Base-by-base conservation (phyloP, 2,888 invertebrate genomes). In the Drosophila atripex region DNA sequence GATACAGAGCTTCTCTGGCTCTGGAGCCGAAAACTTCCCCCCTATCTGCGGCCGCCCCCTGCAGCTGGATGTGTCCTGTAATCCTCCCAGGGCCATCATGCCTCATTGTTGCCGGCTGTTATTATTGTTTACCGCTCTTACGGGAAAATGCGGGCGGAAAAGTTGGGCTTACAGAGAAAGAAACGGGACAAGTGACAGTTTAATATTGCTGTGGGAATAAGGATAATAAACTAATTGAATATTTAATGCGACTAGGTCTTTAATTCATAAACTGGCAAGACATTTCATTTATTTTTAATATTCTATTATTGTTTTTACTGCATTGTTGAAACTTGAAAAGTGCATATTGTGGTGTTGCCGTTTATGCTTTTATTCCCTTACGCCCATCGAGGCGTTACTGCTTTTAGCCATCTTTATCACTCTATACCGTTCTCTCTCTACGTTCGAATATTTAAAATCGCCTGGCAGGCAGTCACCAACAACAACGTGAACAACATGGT, bases 111-210 rank as follows among this genome's bases (percentile, higher is more conserved):
- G 77, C 71, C 60, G 72, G 56, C 70, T 68, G 63, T 70, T 80
- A 78, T 82, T 82, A 85, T 82, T 82, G 85, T 82, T 80, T 80
- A 84, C 84, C 76, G 84, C 76, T 71, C 60, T 55, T 47, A 47
- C 69, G 54, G 69, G 59, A 70, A 60, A 61, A 61, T 61, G 60
- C 57, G 57, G 60, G 60, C 57, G 47, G 57, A 61, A 52, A 53
- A 43, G 68, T 46, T 7, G 38, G 45, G 14, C 38, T 57, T 61
- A 61, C 60, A 50, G 69, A 43, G 38, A 38, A 21, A 57, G 18
- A 61, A 49, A 54, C 41, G 51, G n/a, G 23, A 28, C 14, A 47
- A 32, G 39, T 47, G 46, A 21, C n/a, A 46, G 12, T 30, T 7
- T 41, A 3, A 57, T 28, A 21, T 41, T 41, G 41, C 18, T 38